Evolutionary conservation across 2,888 invertebrate species (phyloP).

Genomic region (Anoncus sp.): DNA sequence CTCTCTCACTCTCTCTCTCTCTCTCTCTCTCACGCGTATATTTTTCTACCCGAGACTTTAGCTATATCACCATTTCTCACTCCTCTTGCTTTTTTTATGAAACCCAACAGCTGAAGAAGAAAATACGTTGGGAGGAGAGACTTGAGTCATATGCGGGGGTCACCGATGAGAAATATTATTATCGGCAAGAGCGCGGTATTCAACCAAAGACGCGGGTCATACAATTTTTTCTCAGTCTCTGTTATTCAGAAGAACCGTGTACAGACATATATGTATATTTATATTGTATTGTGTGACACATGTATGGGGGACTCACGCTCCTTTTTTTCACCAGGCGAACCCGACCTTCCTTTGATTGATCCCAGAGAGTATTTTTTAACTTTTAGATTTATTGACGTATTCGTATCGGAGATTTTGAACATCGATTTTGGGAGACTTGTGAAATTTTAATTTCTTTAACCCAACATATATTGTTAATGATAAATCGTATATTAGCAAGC

Average conservation of each 20-base stretch:
- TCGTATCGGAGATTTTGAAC: no score
- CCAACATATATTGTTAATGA: no score
- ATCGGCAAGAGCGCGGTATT: conserved; percentile 53
- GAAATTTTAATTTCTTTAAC: no score
- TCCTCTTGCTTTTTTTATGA: conserved; percentile 37
- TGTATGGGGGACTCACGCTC: no score
- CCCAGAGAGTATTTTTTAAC: no score
- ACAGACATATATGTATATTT: not conserved
- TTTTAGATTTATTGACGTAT: no score
- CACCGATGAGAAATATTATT: conserved; percentile 61
- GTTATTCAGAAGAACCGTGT: not conserved
- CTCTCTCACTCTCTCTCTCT: not conserved
- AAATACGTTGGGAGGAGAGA: not conserved
- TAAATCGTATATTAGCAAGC: no score
- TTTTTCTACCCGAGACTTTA: conserved; percentile 16
- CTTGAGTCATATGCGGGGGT: conserved; percentile 7
- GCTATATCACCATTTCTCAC: conserved; percentile 9
- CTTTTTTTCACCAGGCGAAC: no score
- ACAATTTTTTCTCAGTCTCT: conserved; percentile 38
- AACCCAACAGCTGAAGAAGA: conserved; percentile 30
- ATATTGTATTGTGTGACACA: not conserved
- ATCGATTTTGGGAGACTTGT: no score
- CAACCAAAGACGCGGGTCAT: conserved; percentile 17
- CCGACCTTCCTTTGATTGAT: no score
- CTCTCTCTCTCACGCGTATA: not conserved